Evolutionary conservation across 2,888 invertebrate genomes (phyloP), one percentile per base, ranked within the genome.

Genomic region (Protodeltote pygarga): DNA sequence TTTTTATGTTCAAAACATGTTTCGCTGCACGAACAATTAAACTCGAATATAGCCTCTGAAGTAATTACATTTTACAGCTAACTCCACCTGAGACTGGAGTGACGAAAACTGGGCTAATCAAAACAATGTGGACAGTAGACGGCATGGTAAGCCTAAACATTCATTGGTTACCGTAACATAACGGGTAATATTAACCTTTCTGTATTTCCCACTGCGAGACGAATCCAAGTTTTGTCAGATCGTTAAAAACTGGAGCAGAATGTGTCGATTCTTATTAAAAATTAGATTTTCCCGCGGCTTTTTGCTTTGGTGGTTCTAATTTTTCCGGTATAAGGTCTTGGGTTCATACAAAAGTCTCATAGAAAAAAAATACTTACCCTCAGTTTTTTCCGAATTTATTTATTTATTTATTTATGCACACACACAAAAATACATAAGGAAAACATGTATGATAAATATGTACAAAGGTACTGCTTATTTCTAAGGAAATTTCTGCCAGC

Each of bases 151-250:
- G 50, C 35, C 34, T 9, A 52, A 68, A 61, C 50, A 65, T 70
- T 57, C 40, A 58, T 28, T 45, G 50, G 61, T 77, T 75, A 83
- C 83, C 81, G 83, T 79, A 84, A 83, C 37, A 50, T 85, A 85
- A 81, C 85, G 84, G 85, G 31, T 29, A 33, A 14, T 55, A 50
- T 65, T 79, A 78, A 83, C 81, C 81, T 83, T 75, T 81, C 69
- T 69, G 66, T 61, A 67, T 71, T 79, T 74, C 72, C 68, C 62
- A 66, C 52, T 57, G 65, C 64, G 75, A 62, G 64, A 52, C 64
- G 46, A 74, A 75, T 64, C 48, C 32, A 45, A 50, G 53, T 58
- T 55, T 50, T 48, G 28, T 28, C 37, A 28, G 40, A 40, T 37
- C 17, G 31, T 59, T 51, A 25, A 16, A 46, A 67, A 57, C 37